Percentiles rank a stretch among this genome's conserved stretches.
These are phyloP conservation scores for Syrrhaptes paradoxus DNA, from an alignment of 2,113 vertebrate species.

Conservation along the genomic window DNA sequence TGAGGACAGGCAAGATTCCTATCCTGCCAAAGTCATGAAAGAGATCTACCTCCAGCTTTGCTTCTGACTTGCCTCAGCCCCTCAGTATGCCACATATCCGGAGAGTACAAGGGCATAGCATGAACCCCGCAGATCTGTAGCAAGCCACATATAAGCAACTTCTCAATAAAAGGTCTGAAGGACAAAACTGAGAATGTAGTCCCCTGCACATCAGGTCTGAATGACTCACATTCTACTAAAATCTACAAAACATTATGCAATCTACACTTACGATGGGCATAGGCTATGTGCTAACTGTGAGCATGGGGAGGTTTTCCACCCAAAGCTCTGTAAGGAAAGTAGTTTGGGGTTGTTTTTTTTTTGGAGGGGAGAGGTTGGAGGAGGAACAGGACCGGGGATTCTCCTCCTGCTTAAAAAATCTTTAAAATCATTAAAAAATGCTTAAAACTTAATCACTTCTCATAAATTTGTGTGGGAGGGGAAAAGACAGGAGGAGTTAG, in stretches of 20 bases:
- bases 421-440: background rate
- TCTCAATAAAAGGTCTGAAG: background rate
- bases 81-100: background rate
- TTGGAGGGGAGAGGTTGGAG: background rate
- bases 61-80: background rate
- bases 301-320: background rate
- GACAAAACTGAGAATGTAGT: background rate
- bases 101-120: background rate
- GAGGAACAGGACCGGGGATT: background rate
- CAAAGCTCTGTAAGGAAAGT: background rate
- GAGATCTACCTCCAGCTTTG: background rate
- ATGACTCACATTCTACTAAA: background rate
- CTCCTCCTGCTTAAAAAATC: background rate
- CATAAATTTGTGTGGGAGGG: background rate
- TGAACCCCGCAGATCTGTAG: background rate
- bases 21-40: background rate
- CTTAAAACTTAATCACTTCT: background rate
- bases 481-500: background rate
- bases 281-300: background rate
- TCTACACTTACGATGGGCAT: fast-evolving
- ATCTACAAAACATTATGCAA: background rate
- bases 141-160: background rate
- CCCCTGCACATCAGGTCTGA: background rate
- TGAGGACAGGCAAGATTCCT: constrained; percentile 20
- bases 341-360: background rate